These are phyloP conservation scores for Donacobius atricapilla DNA, from an alignment of 2,113 vertebrate genomes.

Conservation along the genomic window DNA sequence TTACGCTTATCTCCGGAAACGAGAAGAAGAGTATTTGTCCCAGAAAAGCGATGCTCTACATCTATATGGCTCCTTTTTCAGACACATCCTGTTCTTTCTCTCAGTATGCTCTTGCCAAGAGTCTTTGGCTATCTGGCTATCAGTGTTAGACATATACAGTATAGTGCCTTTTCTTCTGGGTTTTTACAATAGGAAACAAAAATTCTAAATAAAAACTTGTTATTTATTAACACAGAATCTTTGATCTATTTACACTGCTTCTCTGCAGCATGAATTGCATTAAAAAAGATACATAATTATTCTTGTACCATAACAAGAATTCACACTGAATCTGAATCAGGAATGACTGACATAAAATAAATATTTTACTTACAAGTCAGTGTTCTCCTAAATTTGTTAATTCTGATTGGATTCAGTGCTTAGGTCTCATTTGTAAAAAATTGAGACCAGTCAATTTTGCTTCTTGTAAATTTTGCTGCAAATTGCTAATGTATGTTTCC, in stretches of 20 bases:
- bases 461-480: neutral
- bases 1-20: neutral
- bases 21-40: neutral
- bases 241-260: neutral
- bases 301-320: neutral
- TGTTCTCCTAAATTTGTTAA: neutral
- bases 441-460: neutral
- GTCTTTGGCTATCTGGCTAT: neutral
- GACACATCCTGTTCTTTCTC: neutral
- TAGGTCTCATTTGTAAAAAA: neutral
- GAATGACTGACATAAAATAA: neutral
- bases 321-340: neutral
- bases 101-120: neutral
- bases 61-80: neutral
- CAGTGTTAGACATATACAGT: neutral
- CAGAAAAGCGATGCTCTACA: neutral
- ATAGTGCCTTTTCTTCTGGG: neutral
- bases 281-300: neutral
- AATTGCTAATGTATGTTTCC: neutral
- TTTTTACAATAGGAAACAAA: neutral
- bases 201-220: neutral
- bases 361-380: neutral
- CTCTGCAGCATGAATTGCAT: neutral
- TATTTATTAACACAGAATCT: neutral
- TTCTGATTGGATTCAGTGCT: neutral